Evolutionary conservation across 2,888 invertebrate genomes (phyloP).

Genomic region (Arrhopalites spinosus): DNA sequence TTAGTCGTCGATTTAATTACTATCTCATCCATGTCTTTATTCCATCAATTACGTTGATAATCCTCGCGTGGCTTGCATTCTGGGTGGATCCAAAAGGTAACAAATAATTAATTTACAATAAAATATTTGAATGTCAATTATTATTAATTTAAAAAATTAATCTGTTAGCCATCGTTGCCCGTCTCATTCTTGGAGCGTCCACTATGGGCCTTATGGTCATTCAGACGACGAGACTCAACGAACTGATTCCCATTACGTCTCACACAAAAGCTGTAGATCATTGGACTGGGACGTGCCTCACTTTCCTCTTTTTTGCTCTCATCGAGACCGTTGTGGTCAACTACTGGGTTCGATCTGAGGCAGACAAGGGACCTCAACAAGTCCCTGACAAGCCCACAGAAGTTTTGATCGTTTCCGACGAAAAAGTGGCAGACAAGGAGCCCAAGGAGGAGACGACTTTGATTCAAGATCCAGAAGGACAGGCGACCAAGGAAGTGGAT

Average conservation of each 20-base stretch:
- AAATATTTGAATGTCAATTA: too few relatives aligned
- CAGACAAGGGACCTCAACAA: conserved; percentile 11
- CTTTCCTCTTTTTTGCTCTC: conserved; percentile 54
- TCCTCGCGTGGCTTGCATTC: conserved; percentile 57
- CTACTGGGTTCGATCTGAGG: conserved; percentile 38
- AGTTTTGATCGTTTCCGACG: neutral
- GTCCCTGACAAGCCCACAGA: too few relatives aligned
- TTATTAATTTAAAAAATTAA: too few relatives aligned
- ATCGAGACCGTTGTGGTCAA: conserved; percentile 54
- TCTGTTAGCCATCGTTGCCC: conserved; percentile 40
- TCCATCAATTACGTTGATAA: conserved; percentile 60
- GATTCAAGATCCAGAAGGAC: neutral
- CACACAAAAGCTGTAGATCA: conserved; percentile 54
- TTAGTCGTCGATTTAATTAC: conserved; percentile 61
- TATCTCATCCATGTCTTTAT: conserved; percentile 63
- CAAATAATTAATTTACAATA: too few relatives aligned
- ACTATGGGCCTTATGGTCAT: conserved; percentile 47
- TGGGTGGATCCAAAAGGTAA: conserved; percentile 46
- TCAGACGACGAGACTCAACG: conserved; percentile 45
- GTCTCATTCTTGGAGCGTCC: conserved; percentile 51
- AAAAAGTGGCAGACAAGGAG: neutral
- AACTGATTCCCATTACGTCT: conserved; percentile 44
- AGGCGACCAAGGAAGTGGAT: neutral
- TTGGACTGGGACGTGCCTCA: conserved; percentile 54
- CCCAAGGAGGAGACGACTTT: neutral